A percentile compares a stretch with the other conserved stretches of the same genome.
Conservation (phyloP, 1,140 invertebrate genomes). For the Drosophila prosaltans region DNA sequence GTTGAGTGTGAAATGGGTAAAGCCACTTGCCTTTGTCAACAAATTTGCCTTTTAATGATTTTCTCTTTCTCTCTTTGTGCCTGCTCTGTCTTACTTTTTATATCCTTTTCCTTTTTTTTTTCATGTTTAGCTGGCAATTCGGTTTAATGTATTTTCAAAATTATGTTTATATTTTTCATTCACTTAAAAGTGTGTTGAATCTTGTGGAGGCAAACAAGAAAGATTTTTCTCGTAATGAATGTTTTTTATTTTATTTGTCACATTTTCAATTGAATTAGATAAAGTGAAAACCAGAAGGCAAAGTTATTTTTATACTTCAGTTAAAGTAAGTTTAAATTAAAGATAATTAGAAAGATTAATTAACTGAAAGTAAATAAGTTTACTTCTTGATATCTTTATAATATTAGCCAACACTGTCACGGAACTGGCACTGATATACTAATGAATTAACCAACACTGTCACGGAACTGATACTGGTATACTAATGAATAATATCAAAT, state of each 20-base stretch:
- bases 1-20: conserved; percentile 72
- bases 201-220: conserved; percentile 2
- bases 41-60: conserved; percentile 75
- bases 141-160: conserved; percentile 77
- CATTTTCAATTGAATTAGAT: background rate
- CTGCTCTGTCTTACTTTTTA: conserved; percentile 21
- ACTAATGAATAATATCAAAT: no score
- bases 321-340: no score
- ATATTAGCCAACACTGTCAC: no score
- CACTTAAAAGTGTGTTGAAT: conserved; percentile 22
- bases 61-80: background rate
- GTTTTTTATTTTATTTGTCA: conserved; percentile 17
- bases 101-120: conserved; percentile 26
- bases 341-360: no score
- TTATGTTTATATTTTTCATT: conserved; percentile 69
- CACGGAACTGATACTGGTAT: no score
- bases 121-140: conserved; percentile 51
- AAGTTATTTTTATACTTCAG: no score
- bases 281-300: background rate
- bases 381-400: no score
- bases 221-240: background rate
- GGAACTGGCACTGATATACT: no score
- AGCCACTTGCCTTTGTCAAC: conserved; percentile 79
- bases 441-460: no score
- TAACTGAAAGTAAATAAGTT: no score